phyloP scores from a whole-genome alignment of 2,797 vertebrate genomes.

The Fundulus diaphanus region DNA sequence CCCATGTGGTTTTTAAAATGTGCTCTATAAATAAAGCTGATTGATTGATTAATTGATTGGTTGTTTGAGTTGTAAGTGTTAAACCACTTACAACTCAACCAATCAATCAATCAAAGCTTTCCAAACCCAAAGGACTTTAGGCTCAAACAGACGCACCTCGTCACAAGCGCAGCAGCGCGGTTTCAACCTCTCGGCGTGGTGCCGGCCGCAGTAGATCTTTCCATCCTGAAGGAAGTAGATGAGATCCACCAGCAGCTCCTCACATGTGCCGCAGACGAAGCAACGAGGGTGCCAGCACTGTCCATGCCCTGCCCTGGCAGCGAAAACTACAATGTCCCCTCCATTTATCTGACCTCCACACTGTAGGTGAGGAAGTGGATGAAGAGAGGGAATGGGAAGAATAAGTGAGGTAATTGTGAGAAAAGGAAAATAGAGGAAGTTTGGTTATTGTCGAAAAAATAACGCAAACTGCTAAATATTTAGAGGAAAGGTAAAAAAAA shows the following conservation, averaged over 20 bases:
- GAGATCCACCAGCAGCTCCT: conserved; percentile 94
- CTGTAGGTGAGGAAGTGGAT: conserved; percentile 69
- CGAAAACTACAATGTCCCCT: conserved; percentile 95
- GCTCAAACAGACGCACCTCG: conserved; percentile 84
- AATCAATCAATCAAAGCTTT: no score
- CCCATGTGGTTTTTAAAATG: no score
- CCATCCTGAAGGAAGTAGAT: conserved; percentile 99
- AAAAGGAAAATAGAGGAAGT: background rate
- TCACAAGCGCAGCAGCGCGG: conserved; percentile 96
- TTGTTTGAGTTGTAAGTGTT: conserved; percentile 49
- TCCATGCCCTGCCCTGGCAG: conserved; percentile 90
- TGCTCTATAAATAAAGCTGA: no score
- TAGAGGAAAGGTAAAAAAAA: conserved; percentile 3
- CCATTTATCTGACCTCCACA: conserved; percentile 94
- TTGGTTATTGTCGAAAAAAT: background rate
- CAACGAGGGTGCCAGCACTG: conserved; percentile 98
- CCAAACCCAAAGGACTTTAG: conserved; percentile 41
- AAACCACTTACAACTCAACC: no score
- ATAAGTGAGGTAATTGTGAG: background rate
- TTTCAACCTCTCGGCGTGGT: conserved; percentile 95
- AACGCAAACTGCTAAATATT: conserved; percentile 14
- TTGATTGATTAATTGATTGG: no score
- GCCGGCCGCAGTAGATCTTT: conserved; percentile 95
- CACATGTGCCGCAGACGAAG: conserved; percentile 94
- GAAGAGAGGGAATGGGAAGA: background rate